Base-by-base conservation (phyloP, 64 coral and sea anemone species). In the Acropora yongei region DNA sequence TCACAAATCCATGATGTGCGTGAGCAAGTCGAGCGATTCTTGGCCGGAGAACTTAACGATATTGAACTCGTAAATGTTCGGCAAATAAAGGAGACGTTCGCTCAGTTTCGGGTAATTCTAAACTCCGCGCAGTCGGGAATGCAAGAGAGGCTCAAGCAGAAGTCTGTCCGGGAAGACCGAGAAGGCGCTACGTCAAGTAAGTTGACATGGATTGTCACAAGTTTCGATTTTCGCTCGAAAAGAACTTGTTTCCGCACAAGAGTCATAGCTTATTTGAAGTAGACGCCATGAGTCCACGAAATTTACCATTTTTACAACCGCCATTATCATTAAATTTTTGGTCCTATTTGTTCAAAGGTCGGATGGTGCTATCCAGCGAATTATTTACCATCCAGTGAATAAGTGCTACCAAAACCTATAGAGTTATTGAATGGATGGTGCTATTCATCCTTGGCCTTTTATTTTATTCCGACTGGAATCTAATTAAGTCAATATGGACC, bases 61-160 rank as follows among this genome's bases (percentile, higher is more conserved):
- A 98, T 98, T 19, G 96, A 98, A 67, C 82, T 98, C 49, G 94
- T 98, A 17, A 98, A 98, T 66, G 91, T 98, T 44, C 90, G 96
- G n/a, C 96, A 98, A 84, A 98, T 98, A 13, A 95, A 98, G 61
- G 96, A 98, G 89, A 98, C 81, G 13, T 98, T 98, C 41, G 82
- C 93, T 19, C 93, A 95, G 83, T 98, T 98, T 42, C 92, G 91
- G 72, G 61, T 84, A 2, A 93, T 93, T 39, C 82, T 98, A 13
- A 96, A 93, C 49, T 79, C 82, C 30, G 80, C 96, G 86, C 90
- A 98, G 13, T 55, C 57, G 16, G 91, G 95, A 11, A 47, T 93
- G 60, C 93, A 98, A 49, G 94, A 88, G 44, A 95, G 82, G 80
- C 88, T 98, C 18, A 74, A 66, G 74, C 89, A 90, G 84, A 95